Conservation (phyloP, 2,797 vertebrate species). For the Xenentodon cancila region DNA sequence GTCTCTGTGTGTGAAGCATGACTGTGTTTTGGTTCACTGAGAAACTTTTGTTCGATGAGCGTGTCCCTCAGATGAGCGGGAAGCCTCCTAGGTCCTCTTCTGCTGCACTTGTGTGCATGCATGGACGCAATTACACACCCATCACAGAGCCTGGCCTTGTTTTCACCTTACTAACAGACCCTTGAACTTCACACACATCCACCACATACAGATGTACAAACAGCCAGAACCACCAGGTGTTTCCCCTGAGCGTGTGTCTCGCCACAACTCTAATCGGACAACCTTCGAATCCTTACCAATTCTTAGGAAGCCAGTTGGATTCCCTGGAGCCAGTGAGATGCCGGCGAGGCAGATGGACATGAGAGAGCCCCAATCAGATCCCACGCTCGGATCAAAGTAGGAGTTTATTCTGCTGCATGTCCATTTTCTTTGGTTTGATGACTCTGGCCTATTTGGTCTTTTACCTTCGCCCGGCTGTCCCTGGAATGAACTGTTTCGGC, state of each 20-base stretch:
- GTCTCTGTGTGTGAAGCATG: constrained; percentile 71
- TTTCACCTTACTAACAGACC: constrained; percentile 62
- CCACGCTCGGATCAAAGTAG: constrained; percentile 89
- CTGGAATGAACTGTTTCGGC: constrained; percentile 53
- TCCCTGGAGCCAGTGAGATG: constrained; percentile 87
- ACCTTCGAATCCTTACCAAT: constrained; percentile 83
- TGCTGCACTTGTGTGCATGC: constrained; percentile 50
- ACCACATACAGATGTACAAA: constrained; percentile 36
- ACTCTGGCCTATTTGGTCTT: constrained; percentile 57
- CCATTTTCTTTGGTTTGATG: constrained; percentile 75
- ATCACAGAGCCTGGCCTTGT: constrained; percentile 59
- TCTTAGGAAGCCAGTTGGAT: constrained; percentile 87
- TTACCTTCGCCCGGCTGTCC: constrained; percentile 55
- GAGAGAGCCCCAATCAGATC: constrained; percentile 88
- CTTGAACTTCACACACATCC: constrained; percentile 65
- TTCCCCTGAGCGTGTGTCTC: constrained; percentile 66
- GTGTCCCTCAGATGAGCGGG: constrained; percentile 63
- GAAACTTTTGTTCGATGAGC: constrained; percentile 54
- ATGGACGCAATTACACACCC: constrained; percentile 51
- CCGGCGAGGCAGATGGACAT: constrained; percentile 87
- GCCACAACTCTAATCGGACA: constrained; percentile 79
- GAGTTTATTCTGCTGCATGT: constrained; percentile 87
- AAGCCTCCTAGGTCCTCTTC: constrained; percentile 44
- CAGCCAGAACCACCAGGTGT: constrained; percentile 57
- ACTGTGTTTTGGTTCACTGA: constrained; percentile 66